These are phyloP conservation scores for Oeneis ivallda DNA, from an alignment of 2,888 invertebrate species.

Conservation along the genomic window DNA sequence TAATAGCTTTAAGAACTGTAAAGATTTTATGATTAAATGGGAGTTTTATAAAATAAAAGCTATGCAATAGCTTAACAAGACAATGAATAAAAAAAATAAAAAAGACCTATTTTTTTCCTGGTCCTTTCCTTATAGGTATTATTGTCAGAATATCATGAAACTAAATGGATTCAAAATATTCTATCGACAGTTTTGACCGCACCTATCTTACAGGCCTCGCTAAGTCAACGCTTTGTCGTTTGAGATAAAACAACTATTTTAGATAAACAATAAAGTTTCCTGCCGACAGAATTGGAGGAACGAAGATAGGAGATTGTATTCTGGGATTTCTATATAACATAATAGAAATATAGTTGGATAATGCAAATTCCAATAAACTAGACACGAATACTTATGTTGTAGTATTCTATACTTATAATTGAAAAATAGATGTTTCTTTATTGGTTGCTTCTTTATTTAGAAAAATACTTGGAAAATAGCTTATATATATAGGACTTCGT, in stretches of 20 bases:
- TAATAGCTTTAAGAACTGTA: too few species aligned
- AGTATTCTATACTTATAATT: too few species aligned
- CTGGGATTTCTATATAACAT: not conserved
- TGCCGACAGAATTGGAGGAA: slow-evolving; percentile 7
- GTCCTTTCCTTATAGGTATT: not conserved
- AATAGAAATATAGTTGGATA: not conserved
- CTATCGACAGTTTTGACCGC: slow-evolving; percentile 21
- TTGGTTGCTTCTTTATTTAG: too few species aligned
- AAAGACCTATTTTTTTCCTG: not conserved
- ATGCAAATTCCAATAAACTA: not conserved
- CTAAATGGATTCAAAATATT: slow-evolving; percentile 16
- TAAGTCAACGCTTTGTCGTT: slow-evolving; percentile 33
- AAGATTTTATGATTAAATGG: too few species aligned
- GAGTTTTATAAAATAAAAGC: too few species aligned
- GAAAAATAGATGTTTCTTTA: too few species aligned
- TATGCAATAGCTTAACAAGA: too few species aligned
- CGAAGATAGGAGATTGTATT: slow-evolving; percentile 11
- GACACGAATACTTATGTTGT: not conserved
- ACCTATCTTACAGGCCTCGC: slow-evolving; percentile 26
- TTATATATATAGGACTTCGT: not conserved
- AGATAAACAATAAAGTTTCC: slow-evolving; percentile 29
- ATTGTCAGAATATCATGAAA: slow-evolving; percentile 5
- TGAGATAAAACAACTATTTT: slow-evolving; percentile 30
- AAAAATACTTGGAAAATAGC: too few species aligned
- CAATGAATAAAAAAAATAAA: too few species aligned